phyloP scores from a whole-genome alignment of 2,888 invertebrate genomes.

The Helleia helle region DNA sequence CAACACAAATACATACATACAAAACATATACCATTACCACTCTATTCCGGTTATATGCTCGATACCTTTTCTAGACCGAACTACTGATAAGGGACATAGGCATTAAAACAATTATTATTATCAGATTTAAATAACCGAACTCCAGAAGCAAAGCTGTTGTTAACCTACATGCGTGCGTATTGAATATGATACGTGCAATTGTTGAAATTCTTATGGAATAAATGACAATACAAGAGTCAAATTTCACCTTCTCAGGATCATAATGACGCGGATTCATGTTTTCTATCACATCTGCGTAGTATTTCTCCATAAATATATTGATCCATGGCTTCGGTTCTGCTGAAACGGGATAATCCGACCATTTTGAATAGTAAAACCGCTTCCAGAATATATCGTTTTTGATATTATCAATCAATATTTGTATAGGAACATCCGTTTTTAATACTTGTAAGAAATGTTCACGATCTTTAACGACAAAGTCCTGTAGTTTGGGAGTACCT shows the following conservation, averaged over 20 bases:
- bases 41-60: too few relatives aligned
- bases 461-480: constrained; percentile 52
- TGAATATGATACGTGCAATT: too few relatives aligned
- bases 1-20: too few relatives aligned
- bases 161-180: too few relatives aligned
- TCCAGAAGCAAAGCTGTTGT: too few relatives aligned
- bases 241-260: constrained; percentile 59
- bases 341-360: constrained; percentile 39
- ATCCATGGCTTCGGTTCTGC: constrained; percentile 49
- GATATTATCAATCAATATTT: constrained; percentile 59
- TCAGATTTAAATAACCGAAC: too few relatives aligned
- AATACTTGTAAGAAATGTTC: constrained; percentile 56
- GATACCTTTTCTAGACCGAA: too few relatives aligned
- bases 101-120: too few relatives aligned
- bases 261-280: constrained; percentile 61
- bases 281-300: constrained; percentile 60
- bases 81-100: too few relatives aligned
- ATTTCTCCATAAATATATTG: constrained; percentile 56
- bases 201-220: too few relatives aligned
- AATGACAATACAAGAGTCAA: background rate
- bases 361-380: constrained; percentile 51
- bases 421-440: constrained; percentile 48
- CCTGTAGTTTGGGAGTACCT: constrained; percentile 49
- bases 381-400: constrained; percentile 66
- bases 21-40: too few relatives aligned